Evolutionary conservation across 2,888 invertebrate species (phyloP).

Genomic region (Ichneumoninae sp.): DNA sequence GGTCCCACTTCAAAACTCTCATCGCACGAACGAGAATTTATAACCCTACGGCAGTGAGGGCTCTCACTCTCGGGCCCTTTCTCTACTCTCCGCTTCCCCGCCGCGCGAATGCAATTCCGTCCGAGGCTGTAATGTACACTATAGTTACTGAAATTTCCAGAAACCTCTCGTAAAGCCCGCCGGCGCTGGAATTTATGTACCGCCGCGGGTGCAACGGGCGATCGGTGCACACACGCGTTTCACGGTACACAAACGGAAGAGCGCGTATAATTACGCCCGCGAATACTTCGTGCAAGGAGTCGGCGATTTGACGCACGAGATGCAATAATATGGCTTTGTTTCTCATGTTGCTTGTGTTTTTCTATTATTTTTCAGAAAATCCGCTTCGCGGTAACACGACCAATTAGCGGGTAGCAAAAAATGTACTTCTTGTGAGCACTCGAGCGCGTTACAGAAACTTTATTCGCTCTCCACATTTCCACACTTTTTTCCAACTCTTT

Average conservation of each 20-base stretch:
- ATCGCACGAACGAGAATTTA: slow-evolving; percentile 55
- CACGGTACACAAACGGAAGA: not conserved
- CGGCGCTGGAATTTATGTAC: slow-evolving; percentile 52
- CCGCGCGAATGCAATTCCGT: slow-evolving; percentile 47
- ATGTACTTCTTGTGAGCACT: slow-evolving; percentile 23
- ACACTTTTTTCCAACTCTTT: slow-evolving; percentile 25
- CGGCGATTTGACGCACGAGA: not conserved
- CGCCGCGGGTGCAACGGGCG: not conserved
- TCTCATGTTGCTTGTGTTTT: not conserved
- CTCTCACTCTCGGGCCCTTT: not conserved
- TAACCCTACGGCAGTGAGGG: slow-evolving; percentile 34
- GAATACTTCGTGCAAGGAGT: slow-evolving; percentile 1
- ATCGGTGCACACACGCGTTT: slow-evolving; percentile 20
- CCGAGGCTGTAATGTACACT: slow-evolving; percentile 31
- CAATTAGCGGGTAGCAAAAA: not conserved
- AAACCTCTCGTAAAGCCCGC: slow-evolving; percentile 56
- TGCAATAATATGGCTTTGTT: not conserved
- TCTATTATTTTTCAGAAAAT: not conserved
- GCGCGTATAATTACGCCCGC: not conserved
- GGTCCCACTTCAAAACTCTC: slow-evolving; percentile 63
- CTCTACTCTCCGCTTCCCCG: not conserved
- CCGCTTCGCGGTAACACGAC: not conserved
- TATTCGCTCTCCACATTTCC: slow-evolving; percentile 9
- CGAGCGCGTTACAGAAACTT: slow-evolving; percentile 14
- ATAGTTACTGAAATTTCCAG: slow-evolving; percentile 59